Evolutionary conservation across 2,113 vertebrate genomes (phyloP).

Genomic region (Dermatemys mawii): DNA sequence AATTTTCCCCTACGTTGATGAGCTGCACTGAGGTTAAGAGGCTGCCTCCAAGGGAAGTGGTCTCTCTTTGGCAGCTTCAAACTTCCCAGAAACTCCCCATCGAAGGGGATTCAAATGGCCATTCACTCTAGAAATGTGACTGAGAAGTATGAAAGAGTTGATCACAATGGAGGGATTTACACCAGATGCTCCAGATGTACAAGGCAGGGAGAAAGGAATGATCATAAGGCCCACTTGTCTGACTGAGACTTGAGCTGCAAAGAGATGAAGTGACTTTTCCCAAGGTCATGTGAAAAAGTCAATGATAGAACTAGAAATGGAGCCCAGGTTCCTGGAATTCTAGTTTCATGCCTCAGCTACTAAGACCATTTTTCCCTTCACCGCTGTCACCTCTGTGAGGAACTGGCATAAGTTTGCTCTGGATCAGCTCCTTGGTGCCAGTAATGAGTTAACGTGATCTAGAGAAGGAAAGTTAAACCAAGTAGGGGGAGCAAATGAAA

Average conservation of each 20-base stretch:
- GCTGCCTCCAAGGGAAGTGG: background rate
- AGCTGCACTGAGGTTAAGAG: background rate
- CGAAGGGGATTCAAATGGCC: background rate
- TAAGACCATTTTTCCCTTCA: background rate
- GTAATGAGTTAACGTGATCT: background rate
- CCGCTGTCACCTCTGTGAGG: background rate
- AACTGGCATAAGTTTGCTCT: background rate
- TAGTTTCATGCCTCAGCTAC: background rate
- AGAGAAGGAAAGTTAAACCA: background rate
- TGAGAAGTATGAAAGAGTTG: background rate
- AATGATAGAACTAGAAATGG: background rate
- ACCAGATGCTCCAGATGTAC: background rate
- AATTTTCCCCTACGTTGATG: rapidly evolving
- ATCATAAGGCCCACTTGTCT: background rate
- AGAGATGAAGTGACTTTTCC: background rate
- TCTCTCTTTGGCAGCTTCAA: background rate
- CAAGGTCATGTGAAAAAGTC: background rate
- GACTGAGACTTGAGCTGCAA: background rate
- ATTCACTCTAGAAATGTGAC: background rate
- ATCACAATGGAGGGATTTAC: background rate
- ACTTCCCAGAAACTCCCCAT: background rate
- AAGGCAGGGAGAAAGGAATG: background rate
- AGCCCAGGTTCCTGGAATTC: background rate
- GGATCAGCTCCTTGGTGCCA: background rate
- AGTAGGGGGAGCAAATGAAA: background rate